Evolutionary conservation across 2,113 vertebrate species (phyloP), one percentile per base, ranked within the genome.

Genomic region (Coptodon bakossiorum): DNA sequence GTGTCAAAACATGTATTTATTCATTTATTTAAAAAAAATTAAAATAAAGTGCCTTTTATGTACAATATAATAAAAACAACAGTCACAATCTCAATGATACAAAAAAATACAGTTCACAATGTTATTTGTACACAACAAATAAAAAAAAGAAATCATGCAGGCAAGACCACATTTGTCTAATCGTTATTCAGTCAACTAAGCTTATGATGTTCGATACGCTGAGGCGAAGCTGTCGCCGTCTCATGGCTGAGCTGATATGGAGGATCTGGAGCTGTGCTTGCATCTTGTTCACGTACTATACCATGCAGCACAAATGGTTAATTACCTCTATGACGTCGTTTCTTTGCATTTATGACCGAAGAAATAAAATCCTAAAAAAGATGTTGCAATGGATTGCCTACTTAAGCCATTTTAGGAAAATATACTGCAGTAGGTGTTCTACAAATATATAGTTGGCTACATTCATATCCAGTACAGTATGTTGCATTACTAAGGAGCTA

Each of bases 21-120:
- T 96, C 86, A 92, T 95, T 96, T 94, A 95, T 94, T 92, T 93
- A 93, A 93, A 95, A 94, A 93, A 96, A 95, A 95, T 95, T 94
- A 96, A 96, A 96, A 96, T 96, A 96, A 96, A 96, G 96, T 96
- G 96, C 96, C 94, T 95, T 96, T 95, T 96, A 96, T 96, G 91
- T 96, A 96, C 96, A 96, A 89, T 95, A 95, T 95, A 95, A 95
- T 95, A 95, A 96, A 96, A 96, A 96, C 95, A 96, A 96, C 95
- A 94, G 91, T 94, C 93, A 96, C 94, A 94, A 95, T 95, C 92
- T 93, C 92, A 93, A 95, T 95, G 90, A 96, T 96, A 96, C 94
- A 95, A 96, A 95, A 66, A 94, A 95, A 96, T 95, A 95, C 95
- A 93, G 83, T 93, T 92, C 94, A 96, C 96, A 94, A 96, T 93